Conservation (phyloP, 2,888 invertebrate species). For the Julus scandinavius region DNA sequence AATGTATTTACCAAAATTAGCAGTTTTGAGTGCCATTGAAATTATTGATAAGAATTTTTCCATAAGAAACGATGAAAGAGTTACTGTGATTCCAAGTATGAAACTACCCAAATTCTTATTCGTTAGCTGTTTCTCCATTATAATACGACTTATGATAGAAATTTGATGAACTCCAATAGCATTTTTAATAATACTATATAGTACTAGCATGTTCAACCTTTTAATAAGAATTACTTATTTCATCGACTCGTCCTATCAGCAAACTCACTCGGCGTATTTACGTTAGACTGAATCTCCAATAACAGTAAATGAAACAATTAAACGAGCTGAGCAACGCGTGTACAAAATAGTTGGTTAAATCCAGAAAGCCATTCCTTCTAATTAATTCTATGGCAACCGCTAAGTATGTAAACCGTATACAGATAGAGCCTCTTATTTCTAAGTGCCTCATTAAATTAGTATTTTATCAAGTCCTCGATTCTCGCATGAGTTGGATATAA, state of each 20-base stretch:
- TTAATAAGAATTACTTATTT: not conserved
- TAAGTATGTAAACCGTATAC: not conserved
- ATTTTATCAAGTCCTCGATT: slow-evolving; percentile 18
- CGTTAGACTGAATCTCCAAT: not conserved
- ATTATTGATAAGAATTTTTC: too few species aligned
- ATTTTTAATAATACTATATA: too few species aligned
- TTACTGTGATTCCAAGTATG: too few species aligned
- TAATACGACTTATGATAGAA: too few species aligned
- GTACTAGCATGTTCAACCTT: not conserved
- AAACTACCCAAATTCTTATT: too few species aligned
- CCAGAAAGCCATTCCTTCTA: not conserved
- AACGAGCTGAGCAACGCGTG: not conserved
- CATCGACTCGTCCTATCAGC: not conserved
- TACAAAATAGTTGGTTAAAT: not conserved
- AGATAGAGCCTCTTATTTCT: slow-evolving; percentile 2
- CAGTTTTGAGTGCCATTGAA: too few species aligned
- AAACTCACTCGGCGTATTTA: not conserved
- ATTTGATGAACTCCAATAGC: too few species aligned
- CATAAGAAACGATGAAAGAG: too few species aligned
- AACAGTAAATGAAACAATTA: not conserved
- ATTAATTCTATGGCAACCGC: slow-evolving; percentile 18
- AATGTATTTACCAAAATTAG: too few species aligned
- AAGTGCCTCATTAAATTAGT: slow-evolving; percentile 1
- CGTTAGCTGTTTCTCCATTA: too few species aligned
- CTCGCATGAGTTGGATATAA: not conserved